Percentiles rank a stretch among this genome's conserved stretches.
phyloP scores from a whole-genome alignment of 2,113 vertebrate genomes.

The Gymnarchus niloticus region DNA sequence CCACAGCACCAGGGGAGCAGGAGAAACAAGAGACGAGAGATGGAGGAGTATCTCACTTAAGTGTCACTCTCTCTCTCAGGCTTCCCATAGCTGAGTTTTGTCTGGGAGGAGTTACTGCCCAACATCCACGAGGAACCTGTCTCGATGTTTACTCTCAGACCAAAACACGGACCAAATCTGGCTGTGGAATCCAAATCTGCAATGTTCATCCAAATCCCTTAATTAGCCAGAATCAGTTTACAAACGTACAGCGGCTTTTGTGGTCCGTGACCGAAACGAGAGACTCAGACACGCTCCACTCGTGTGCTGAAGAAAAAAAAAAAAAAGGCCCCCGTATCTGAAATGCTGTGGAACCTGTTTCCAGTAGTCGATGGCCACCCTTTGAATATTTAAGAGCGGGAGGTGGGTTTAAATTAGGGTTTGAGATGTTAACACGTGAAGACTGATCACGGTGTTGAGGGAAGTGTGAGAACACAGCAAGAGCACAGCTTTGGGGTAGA shows the following conservation, averaged over 20 bases:
- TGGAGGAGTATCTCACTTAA: not conserved
- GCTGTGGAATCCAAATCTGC: conserved; percentile 23
- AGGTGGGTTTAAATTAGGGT: not conserved
- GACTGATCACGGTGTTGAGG: not conserved
- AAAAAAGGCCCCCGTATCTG: too few relatives aligned
- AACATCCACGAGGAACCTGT: conserved; percentile 34
- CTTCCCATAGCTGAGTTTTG: not conserved
- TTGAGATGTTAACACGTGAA: not conserved
- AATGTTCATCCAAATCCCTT: conserved; percentile 19
- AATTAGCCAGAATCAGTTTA: conserved; percentile 16
- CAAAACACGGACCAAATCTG: conserved; percentile 51
- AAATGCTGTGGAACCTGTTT: not conserved
- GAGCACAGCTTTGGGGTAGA: too few relatives aligned
- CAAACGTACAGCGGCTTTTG: conserved; percentile 25
- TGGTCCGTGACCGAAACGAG: not conserved
- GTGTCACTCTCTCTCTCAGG: not conserved
- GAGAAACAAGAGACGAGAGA: not conserved
- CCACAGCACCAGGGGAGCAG: conserved; percentile 5
- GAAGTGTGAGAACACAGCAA: not conserved
- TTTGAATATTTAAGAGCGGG: not conserved
- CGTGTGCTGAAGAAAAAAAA: too few relatives aligned
- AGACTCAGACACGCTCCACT: not conserved
- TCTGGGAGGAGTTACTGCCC: conserved; percentile 22
- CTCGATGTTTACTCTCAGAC: conserved; percentile 50
- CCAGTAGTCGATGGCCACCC: not conserved